Base-by-base conservation (phyloP, 2,888 invertebrate species). In the Aphelenchoides bicaudatus region DNA sequence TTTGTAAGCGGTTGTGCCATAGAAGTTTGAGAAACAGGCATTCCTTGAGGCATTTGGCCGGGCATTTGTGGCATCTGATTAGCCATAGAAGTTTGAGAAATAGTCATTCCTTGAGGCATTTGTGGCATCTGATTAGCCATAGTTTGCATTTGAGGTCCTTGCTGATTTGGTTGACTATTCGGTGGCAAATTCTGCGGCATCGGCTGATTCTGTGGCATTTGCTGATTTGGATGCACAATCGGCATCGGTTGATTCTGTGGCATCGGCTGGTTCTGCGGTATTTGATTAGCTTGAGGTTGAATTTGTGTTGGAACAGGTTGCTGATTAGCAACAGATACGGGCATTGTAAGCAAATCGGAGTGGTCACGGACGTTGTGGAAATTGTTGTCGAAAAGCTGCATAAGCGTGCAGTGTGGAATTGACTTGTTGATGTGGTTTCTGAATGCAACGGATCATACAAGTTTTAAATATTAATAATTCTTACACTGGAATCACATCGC, bases 391-490 rank as follows among this genome's bases (percentile, higher is more conserved):
- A 16, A 6, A 13, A 51, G 23, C 28, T 51, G 25, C 10, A 28
- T 10, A 10, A 51, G 52, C 19, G 21, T 28, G 39, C 38, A 21
- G 25, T 51, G 52, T 2, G 52, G 34, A 21, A 51, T 51, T 34
- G 19, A 38, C 21, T 21, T n/a, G 16, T 51, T 51, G 16, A 51
- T 25, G n/a, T 25, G 31, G 25, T 51, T 37, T 19, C 25, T 19
- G 37, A n/a, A n/a, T n/a, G n/a, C n/a, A n/a, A n/a, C n/a, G n/a
- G n/a, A n/a, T n/a, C n/a, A n/a, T n/a, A n/a, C n/a, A n/a, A n/a
- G n/a, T n/a, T n/a, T n/a, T n/a, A n/a, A n/a, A n/a, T n/a, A n/a
- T n/a, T n/a, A n/a, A n/a, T n/a, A n/a, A n/a, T n/a, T n/a, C n/a
- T n/a, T n/a, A n/a, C n/a, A n/a, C n/a, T n/a, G n/a, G n/a, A n/a